Evolutionary conservation across 2,888 invertebrate species (phyloP).

Genomic region (Leucania comma): DNA sequence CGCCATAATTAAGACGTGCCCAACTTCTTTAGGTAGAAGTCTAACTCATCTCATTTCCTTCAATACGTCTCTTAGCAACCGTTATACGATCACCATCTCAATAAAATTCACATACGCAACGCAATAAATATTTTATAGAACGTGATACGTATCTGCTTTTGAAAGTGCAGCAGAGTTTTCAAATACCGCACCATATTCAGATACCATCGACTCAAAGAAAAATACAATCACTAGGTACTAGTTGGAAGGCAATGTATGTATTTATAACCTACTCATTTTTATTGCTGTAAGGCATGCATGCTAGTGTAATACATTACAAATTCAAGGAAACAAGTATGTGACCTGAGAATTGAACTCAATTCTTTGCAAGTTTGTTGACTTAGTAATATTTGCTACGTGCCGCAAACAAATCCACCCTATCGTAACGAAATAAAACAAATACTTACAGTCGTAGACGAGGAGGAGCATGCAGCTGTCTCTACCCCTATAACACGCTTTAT

Average conservation of each 20-base stretch:
- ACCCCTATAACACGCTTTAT: slow-evolving; percentile 65
- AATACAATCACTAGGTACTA: slow-evolving; percentile 26
- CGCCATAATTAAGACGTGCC: no score
- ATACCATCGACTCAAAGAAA: slow-evolving; percentile 37
- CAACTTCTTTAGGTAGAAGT: no score
- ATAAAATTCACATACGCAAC: slow-evolving; percentile 18
- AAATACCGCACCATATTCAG: slow-evolving; percentile 16
- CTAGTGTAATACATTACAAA: slow-evolving; percentile 53
- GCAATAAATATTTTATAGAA: slow-evolving; percentile 27
- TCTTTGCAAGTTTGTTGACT: slow-evolving; percentile 59
- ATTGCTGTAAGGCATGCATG: slow-evolving; percentile 51
- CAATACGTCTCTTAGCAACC: slow-evolving; percentile 4
- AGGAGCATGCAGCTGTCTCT: slow-evolving; percentile 55
- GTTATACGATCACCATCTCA: slow-evolving; percentile 7
- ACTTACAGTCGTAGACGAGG: slow-evolving; percentile 43
- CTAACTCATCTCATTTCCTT: not conserved
- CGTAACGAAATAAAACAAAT: slow-evolving; percentile 60
- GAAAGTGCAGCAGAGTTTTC: slow-evolving; percentile 15
- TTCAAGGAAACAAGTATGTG: slow-evolving; percentile 50
- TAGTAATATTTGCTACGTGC: slow-evolving; percentile 63
- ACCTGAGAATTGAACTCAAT: slow-evolving; percentile 61
- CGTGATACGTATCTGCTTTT: slow-evolving; percentile 3
- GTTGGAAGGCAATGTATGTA: slow-evolving; percentile 38
- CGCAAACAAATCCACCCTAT: slow-evolving; percentile 56
- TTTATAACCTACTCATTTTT: slow-evolving; percentile 52